phyloP scores from a whole-genome alignment of 1,140 invertebrate genomes.

The Varroa destructor region DNA sequence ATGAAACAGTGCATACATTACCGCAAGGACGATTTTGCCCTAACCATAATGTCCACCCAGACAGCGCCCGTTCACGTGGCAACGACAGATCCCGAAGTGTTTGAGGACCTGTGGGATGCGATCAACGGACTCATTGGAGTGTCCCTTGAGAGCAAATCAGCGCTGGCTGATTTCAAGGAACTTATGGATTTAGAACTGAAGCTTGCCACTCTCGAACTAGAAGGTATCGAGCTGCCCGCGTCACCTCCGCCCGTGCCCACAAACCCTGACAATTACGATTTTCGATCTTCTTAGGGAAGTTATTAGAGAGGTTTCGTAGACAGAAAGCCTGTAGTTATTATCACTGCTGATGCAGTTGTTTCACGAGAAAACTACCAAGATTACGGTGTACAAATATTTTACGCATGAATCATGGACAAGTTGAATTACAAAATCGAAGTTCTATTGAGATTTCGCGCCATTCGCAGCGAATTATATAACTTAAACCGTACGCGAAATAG shows the following conservation, averaged over 20 bases:
- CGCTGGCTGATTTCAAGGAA: background rate
- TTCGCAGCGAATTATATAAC: too few species aligned
- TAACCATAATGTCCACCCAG: background rate
- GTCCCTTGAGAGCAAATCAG: conserved; percentile 4
- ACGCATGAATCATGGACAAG: too few species aligned
- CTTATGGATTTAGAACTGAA: conserved; percentile 25
- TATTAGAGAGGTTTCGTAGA: background rate
- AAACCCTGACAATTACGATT: conserved; percentile 11
- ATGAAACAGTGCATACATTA: conserved; percentile 12
- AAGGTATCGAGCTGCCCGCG: conserved; percentile 9
- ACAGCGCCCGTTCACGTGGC: conserved; percentile 3
- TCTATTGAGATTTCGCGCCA: too few species aligned
- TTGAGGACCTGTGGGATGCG: conserved; percentile 16
- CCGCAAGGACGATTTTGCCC: conserved; percentile 22
- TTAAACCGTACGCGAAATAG: too few species aligned
- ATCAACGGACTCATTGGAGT: conserved; percentile 4
- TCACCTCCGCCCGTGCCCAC: conserved; percentile 6
- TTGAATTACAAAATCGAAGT: too few species aligned
- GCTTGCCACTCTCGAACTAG: conserved; percentile 21
- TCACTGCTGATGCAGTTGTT: too few species aligned
- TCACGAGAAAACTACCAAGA: too few species aligned
- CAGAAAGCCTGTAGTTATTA: background rate
- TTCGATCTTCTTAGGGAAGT: background rate
- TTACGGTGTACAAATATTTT: too few species aligned
- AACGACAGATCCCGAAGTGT: background rate